Conservation (phyloP, 1,140 invertebrate species). For the Pogonus chalceus region DNA sequence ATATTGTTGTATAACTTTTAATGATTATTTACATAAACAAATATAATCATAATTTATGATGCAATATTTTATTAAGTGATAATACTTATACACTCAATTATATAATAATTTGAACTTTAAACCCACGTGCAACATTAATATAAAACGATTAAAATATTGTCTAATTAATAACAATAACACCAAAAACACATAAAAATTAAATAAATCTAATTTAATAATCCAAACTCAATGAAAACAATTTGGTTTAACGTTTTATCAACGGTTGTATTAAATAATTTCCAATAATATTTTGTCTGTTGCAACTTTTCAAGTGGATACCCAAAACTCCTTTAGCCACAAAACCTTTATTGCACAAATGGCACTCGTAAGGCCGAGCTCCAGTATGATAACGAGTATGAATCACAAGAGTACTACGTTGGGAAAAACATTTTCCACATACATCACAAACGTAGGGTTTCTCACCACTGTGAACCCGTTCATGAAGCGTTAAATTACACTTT, state of each 20-base stretch:
- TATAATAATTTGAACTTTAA: too few relatives aligned
- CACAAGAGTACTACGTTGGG: conserved; percentile 63
- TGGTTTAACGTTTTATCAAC: background rate
- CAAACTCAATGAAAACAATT: background rate
- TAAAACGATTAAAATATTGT: background rate
- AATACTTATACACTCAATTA: too few relatives aligned
- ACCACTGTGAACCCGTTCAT: conserved; percentile 53
- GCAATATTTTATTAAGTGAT: too few relatives aligned
- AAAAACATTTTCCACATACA: conserved; percentile 66
- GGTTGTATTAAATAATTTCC: background rate
- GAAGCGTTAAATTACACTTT: conserved; percentile 49
- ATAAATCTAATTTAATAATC: background rate
- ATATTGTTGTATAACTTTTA: too few relatives aligned
- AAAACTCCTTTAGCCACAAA: conserved; percentile 52
- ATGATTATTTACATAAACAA: too few relatives aligned
- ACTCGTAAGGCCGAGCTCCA: conserved; percentile 65
- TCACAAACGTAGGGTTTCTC: conserved; percentile 55
- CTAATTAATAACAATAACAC: background rate
- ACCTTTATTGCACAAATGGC: conserved; percentile 54
- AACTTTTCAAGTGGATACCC: conserved; percentile 46
- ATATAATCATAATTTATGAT: too few relatives aligned
- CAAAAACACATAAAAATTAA: background rate
- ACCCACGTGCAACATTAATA: background rate
- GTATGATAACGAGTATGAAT: conserved; percentile 68
- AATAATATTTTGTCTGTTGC: conserved; percentile 15